Conservation (phyloP, 64 coral and sea anemone species). For the Montipora foliosa region DNA sequence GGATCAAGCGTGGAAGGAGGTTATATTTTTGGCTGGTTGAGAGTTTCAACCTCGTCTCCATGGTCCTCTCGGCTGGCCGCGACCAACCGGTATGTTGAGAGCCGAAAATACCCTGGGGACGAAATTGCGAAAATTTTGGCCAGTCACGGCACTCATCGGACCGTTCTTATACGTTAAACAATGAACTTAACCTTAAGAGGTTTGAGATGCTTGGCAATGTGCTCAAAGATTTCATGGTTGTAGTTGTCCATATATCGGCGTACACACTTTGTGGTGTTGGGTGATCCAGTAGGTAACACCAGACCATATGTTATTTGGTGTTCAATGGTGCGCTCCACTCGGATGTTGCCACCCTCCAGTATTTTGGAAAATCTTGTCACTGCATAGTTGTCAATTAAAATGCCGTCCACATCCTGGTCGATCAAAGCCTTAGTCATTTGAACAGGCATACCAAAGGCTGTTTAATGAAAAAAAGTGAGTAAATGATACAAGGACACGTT, state of each 20-base stretch:
- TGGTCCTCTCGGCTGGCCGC: too few species aligned
- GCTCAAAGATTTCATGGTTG: slow-evolving; percentile 87
- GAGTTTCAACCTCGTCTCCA: too few species aligned
- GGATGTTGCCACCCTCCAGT: slow-evolving; percentile 53
- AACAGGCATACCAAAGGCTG: slow-evolving; percentile 59
- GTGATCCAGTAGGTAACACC: slow-evolving; percentile 66
- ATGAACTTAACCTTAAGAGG: slow-evolving; percentile 32
- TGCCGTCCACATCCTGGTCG: slow-evolving; percentile 56
- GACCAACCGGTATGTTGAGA: too few species aligned
- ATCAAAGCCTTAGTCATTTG: slow-evolving; percentile 73
- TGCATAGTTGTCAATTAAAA: slow-evolving; percentile 93
- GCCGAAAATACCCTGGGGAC: too few species aligned
- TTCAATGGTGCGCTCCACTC: slow-evolving; percentile 72
- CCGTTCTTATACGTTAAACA: background rate
- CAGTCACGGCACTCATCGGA: background rate
- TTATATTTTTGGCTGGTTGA: too few species aligned
- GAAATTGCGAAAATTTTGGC: too few species aligned
- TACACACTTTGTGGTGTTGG: slow-evolving; percentile 63
- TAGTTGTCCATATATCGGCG: slow-evolving; percentile 83
- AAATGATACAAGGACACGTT: background rate
- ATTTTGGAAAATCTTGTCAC: slow-evolving; percentile 80
- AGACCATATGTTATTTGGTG: slow-evolving; percentile 88
- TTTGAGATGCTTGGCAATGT: slow-evolving; percentile 75
- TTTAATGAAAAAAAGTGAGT: background rate
- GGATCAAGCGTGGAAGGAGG: too few species aligned